Conservation (phyloP, 2,888 invertebrate species). For the Cerastoderma edule region DNA sequence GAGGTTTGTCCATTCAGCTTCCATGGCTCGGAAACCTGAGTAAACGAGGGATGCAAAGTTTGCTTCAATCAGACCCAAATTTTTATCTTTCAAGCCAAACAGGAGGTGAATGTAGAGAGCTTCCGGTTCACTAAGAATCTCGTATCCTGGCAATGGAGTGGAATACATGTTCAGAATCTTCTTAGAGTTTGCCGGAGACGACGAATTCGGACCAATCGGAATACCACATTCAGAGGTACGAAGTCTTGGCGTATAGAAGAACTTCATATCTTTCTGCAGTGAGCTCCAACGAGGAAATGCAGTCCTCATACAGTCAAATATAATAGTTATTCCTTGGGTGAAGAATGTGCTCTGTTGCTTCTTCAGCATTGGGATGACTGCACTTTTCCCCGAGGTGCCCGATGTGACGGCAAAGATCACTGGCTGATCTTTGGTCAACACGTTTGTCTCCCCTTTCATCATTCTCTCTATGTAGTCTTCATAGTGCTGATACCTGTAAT, state of each 20-base stretch:
- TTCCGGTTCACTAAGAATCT: constrained; percentile 78
- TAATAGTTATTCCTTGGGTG: constrained; percentile 71
- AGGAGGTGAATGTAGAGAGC: constrained; percentile 81
- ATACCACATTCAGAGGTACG: constrained; percentile 73
- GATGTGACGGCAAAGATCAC: constrained; percentile 80
- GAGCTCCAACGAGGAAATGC: constrained; percentile 67
- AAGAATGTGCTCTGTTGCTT: constrained; percentile 73
- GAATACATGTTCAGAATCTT: constrained; percentile 77
- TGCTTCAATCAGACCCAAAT: constrained; percentile 80
- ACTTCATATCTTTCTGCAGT: constrained; percentile 75
- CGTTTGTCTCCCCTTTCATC: constrained; percentile 76
- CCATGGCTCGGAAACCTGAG: constrained; percentile 75
- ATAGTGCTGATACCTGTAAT: constrained; percentile 72
- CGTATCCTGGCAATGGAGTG: constrained; percentile 76
- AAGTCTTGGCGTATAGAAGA: constrained; percentile 77
- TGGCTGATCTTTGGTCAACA: constrained; percentile 74
- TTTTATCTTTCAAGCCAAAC: constrained; percentile 79
- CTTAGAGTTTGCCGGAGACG: constrained; percentile 78
- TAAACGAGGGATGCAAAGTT: constrained; percentile 81
- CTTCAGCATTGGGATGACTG: constrained; percentile 75
- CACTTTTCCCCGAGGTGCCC: constrained; percentile 79
- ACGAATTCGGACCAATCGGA: constrained; percentile 80
- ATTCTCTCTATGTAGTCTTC: constrained; percentile 76
- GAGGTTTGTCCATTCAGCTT: constrained; percentile 69
- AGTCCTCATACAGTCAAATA: constrained; percentile 68